phyloP scores from a whole-genome alignment of 37 sponge, comb jelly and placozoan species.

The Eunapius fragilis region DNA sequence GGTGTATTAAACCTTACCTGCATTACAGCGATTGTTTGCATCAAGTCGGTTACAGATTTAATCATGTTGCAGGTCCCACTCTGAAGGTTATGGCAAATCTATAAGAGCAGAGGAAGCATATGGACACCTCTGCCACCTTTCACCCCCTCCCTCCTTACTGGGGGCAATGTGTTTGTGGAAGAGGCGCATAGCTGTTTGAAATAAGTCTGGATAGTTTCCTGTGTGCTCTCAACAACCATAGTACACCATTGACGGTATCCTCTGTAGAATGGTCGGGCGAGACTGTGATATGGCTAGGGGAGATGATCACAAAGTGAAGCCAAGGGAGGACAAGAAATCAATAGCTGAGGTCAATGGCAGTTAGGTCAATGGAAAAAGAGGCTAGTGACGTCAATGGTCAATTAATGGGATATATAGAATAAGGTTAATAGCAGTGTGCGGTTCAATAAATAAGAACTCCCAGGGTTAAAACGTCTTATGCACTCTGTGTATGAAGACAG shows the following conservation, averaged over 20 bases:
- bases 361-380: no score
- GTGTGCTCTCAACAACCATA: slow-evolving; percentile 1
- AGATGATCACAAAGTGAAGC: not conserved
- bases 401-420: no score
- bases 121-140: not conserved
- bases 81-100: not conserved
- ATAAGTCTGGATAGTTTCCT: not conserved
- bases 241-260: slow-evolving; percentile 31
- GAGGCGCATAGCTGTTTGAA: not conserved
- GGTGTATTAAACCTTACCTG: slow-evolving; percentile 1
- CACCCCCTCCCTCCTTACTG: no score
- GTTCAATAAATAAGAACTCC: no score
- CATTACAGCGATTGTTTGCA: slow-evolving; percentile 29
- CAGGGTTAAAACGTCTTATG: no score
- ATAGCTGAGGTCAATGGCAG: no score
- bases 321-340: not conserved
- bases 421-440: no score
- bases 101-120: not conserved
- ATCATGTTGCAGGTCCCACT: not conserved
- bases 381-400: no score
- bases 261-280: slow-evolving; percentile 5
- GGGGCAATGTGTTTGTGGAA: no score
- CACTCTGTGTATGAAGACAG: no score
- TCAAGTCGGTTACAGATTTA: not conserved
- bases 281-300: slow-evolving; percentile 14